Evolutionary conservation across 2,113 vertebrate species (phyloP).

Genomic region (Phoenicopterus ruber): DNA sequence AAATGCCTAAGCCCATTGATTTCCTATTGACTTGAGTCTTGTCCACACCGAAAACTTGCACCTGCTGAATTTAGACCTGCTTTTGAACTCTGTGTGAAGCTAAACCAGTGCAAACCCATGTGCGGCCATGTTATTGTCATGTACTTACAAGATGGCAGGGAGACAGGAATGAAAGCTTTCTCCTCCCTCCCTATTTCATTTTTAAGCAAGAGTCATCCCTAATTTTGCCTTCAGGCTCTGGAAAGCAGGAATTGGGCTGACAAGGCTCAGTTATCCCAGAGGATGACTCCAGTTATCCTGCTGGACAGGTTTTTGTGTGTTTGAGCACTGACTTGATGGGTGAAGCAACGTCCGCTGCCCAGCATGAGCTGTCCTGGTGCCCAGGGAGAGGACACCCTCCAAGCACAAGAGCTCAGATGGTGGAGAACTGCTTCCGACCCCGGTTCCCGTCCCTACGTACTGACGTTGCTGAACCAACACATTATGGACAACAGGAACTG

Average conservation of each 20-base stretch:
- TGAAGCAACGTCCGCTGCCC: neutral
- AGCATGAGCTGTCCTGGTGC: neutral
- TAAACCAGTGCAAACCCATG: neutral
- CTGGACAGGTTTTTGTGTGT: neutral
- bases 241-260: neutral
- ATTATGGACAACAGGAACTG: neutral
- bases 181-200: neutral
- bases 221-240: neutral
- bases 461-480: neutral
- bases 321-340: neutral
- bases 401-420: neutral
- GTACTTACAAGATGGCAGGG: neutral
- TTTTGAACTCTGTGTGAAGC: neutral
- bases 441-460: neutral
- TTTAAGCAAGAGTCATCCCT: neutral
- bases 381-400: neutral
- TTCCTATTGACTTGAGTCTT: neutral
- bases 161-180: neutral
- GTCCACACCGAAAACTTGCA: neutral
- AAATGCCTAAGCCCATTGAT: neutral
- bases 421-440: neutral
- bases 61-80: slow-evolving; percentile 28
- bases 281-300: neutral
- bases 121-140: neutral
- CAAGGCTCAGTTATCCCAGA: neutral